A percentile compares a stretch with the other conserved stretches of the same genome.
Evolutionary conservation across 2,888 invertebrate species (phyloP).

Genomic region (Trypoxylon attenuatum): DNA sequence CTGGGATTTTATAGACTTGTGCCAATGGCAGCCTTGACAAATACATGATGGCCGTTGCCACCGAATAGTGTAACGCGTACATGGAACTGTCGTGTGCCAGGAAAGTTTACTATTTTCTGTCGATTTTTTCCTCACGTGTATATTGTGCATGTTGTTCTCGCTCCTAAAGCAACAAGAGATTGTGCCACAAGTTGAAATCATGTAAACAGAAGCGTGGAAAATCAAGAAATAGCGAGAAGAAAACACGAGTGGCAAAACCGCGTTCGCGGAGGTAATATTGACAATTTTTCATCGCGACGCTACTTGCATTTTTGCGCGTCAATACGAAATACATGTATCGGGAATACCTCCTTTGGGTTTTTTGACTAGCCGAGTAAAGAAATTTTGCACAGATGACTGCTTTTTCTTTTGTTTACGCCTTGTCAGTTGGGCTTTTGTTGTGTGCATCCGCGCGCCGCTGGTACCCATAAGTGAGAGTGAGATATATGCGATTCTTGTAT

Average conservation of each 20-base stretch:
- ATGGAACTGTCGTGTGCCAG: conserved; percentile 63
- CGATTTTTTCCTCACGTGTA: conserved; percentile 45
- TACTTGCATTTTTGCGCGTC: conserved; percentile 54
- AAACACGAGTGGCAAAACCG: conserved; percentile 67
- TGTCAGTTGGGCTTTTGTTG: conserved; percentile 71
- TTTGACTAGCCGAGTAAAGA: conserved; percentile 20
- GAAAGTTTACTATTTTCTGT: conserved; percentile 60
- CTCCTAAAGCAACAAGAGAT: conserved; percentile 32
- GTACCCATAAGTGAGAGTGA: conserved; percentile 54
- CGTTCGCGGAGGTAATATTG: conserved; percentile 70
- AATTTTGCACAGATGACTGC: conserved; percentile 39
- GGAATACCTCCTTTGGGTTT: conserved; percentile 27
- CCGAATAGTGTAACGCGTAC: conserved; percentile 71
- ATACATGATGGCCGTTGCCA: conserved; percentile 72
- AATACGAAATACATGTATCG: conserved; percentile 31
- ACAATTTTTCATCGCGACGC: conserved; percentile 69
- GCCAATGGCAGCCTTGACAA: conserved; percentile 70
- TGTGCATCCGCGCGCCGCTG: conserved; percentile 68
- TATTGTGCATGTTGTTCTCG: conserved; percentile 40
- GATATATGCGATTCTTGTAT: conserved; percentile 49
- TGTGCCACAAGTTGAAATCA: conserved; percentile 36
- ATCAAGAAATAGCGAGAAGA: conserved; percentile 48
- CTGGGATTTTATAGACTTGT: conserved; percentile 56
- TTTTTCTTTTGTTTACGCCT: conserved; percentile 72
- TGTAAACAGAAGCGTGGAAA: conserved; percentile 30